phyloP scores from a whole-genome alignment of 2,113 vertebrate species.

The Myotis yumanensis region DNA sequence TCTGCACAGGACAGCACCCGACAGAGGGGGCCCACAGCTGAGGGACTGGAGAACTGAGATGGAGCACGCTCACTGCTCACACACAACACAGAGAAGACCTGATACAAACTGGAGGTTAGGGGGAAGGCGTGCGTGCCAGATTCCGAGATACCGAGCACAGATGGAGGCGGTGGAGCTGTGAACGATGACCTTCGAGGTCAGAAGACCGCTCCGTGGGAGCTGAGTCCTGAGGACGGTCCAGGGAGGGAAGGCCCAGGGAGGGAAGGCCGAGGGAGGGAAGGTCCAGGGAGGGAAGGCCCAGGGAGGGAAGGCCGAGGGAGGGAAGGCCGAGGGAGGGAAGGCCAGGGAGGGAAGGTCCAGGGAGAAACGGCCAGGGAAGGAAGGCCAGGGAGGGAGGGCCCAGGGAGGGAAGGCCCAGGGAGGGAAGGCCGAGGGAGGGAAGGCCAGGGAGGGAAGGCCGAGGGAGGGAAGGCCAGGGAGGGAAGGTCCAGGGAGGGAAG shows the following conservation, averaged over 20 bases:
- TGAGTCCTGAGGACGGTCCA: fast-evolving
- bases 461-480: no score
- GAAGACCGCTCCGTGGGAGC: not conserved
- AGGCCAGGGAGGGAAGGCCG: no score
- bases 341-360: no score
- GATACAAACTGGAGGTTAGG: fast-evolving
- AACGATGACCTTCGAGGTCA: fast-evolving
- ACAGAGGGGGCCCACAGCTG: not conserved
- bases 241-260: not conserved
- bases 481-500: no score
- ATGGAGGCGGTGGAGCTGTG: fast-evolving
- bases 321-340: no score
- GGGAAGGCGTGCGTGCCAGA: not conserved
- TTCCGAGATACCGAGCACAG: fast-evolving
- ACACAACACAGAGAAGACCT: not conserved
- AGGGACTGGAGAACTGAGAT: not conserved
- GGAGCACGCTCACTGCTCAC: not conserved
- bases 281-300: no score
- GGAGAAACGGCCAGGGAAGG: no score
- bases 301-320: no score
- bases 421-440: no score
- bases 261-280: no score
- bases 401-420: no score
- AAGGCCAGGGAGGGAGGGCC: no score
- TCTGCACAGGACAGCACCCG: fast-evolving